Percentiles rank a stretch among this genome's conserved stretches.
These are phyloP conservation scores for Holacanthus passer DNA, from an alignment of 2,113 vertebrate genomes.

Conservation along the genomic window DNA sequence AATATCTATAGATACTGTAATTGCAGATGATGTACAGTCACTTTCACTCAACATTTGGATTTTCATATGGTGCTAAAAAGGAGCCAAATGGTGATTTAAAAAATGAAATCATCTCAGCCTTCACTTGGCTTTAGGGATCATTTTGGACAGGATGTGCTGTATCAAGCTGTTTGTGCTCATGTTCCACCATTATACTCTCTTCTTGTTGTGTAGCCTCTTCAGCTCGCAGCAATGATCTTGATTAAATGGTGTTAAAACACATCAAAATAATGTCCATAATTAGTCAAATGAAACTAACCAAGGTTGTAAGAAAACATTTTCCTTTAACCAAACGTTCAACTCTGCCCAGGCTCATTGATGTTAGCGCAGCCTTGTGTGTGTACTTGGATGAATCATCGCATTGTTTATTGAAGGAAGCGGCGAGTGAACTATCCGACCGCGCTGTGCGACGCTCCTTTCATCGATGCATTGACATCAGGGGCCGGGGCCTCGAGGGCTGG, in stretches of 20 bases:
- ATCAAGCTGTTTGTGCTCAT: not conserved
- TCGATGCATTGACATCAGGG: not conserved
- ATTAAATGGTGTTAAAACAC: not conserved
- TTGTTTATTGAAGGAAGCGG: conserved; percentile 16
- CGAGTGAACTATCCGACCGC: not conserved
- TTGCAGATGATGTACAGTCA: not conserved
- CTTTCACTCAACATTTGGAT: not conserved
- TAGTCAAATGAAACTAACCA: not conserved
- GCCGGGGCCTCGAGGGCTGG: not conserved
- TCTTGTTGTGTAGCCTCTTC: not conserved
- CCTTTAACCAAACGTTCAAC: not conserved
- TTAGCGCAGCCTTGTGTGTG: not conserved
- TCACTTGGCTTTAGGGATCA: not conserved
- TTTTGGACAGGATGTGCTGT: not conserved
- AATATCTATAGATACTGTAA: too few relatives aligned
- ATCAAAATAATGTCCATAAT: not conserved
- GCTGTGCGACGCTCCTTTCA: not conserved
- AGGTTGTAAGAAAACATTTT: not conserved
- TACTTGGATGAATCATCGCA: not conserved
- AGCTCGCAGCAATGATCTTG: not conserved
- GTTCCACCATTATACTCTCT: not conserved
- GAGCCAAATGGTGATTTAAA: not conserved
- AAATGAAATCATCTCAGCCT: not conserved
- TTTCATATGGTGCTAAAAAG: not conserved
- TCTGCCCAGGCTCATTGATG: not conserved